Conservation (phyloP, 2,888 invertebrate genomes). For the Pandemis cinnamomeana region DNA sequence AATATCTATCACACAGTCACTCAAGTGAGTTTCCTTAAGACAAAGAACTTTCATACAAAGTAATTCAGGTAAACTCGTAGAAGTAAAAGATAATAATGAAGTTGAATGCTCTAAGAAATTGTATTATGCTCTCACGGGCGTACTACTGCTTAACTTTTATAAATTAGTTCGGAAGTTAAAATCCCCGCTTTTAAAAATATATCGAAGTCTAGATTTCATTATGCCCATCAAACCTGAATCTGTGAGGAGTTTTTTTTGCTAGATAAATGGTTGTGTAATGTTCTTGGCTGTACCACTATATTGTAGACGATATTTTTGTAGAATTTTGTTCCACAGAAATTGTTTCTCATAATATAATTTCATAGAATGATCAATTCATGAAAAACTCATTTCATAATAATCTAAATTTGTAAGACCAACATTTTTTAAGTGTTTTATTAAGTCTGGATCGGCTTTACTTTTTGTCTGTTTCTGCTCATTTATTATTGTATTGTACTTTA, state of each 20-base stretch:
- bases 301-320: too few species aligned
- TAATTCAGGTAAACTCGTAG: slow-evolving; percentile 11
- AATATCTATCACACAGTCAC: neutral
- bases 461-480: too few species aligned
- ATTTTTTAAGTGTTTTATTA: too few species aligned
- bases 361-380: too few species aligned
- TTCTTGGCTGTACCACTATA: too few species aligned
- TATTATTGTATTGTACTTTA: too few species aligned
- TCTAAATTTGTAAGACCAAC: too few species aligned
- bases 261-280: neutral
- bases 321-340: too few species aligned
- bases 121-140: slow-evolving; percentile 21
- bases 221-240: slow-evolving; percentile 1
- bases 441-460: too few species aligned
- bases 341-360: too few species aligned
- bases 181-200: slow-evolving; percentile 8
- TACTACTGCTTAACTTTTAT: slow-evolving; percentile 26
- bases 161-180: slow-evolving; percentile 15
- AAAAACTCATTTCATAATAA: too few species aligned
- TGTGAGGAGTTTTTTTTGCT: neutral
- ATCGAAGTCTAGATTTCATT: slow-evolving; percentile 29
- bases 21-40: too few species aligned
- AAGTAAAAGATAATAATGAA: slow-evolving; percentile 23
- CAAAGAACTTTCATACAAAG: slow-evolving; percentile 5
- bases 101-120: slow-evolving; percentile 18